A percentile compares a stretch with the other conserved stretches of the same genome.
These are phyloP conservation scores for Entomobrya proxima DNA, from an alignment of 2,888 invertebrate genomes.

Conservation along the genomic window DNA sequence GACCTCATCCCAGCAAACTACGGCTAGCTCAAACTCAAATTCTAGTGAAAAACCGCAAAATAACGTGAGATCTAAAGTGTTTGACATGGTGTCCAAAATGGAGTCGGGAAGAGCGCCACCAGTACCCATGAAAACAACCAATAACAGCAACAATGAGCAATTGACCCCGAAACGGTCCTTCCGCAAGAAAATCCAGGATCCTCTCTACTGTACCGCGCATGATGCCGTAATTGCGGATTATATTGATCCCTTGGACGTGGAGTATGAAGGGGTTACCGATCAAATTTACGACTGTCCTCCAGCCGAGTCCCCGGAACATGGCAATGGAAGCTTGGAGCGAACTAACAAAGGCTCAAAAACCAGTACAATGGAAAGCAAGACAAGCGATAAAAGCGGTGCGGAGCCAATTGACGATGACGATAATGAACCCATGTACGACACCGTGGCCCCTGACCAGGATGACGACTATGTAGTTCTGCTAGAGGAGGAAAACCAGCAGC, in stretches of 20 bases:
- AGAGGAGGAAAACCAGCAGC: constrained; percentile 71
- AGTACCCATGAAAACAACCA: constrained; percentile 61
- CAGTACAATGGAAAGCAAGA: constrained; percentile 60
- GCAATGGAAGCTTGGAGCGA: constrained; percentile 57
- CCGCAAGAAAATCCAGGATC: constrained; percentile 64
- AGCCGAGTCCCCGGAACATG: constrained; percentile 62
- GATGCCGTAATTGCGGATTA: constrained; percentile 74
- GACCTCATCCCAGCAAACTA: constrained; percentile 16
- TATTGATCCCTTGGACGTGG: constrained; percentile 74
- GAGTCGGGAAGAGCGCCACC: constrained; percentile 72
- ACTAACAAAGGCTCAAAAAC: constrained; percentile 62
- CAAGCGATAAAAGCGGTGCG: constrained; percentile 50
- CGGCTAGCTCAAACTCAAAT: constrained; percentile 37
- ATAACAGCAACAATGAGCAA: constrained; percentile 70
- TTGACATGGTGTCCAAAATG: constrained; percentile 75
- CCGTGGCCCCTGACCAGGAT: constrained; percentile 79
- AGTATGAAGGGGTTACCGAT: constrained; percentile 71
- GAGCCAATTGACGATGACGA: constrained; percentile 65
- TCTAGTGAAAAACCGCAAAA: constrained; percentile 55
- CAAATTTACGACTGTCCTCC: constrained; percentile 75
- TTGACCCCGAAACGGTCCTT: constrained; percentile 71
- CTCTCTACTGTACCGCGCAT: constrained; percentile 56
- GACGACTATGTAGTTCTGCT: constrained; percentile 86
- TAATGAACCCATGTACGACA: constrained; percentile 79
- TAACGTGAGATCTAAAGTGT: constrained; percentile 73